Evolutionary conservation across 2,888 invertebrate genomes (phyloP), one percentile per base, ranked within the genome.

Genomic region (Platycheirus rosarum): DNA sequence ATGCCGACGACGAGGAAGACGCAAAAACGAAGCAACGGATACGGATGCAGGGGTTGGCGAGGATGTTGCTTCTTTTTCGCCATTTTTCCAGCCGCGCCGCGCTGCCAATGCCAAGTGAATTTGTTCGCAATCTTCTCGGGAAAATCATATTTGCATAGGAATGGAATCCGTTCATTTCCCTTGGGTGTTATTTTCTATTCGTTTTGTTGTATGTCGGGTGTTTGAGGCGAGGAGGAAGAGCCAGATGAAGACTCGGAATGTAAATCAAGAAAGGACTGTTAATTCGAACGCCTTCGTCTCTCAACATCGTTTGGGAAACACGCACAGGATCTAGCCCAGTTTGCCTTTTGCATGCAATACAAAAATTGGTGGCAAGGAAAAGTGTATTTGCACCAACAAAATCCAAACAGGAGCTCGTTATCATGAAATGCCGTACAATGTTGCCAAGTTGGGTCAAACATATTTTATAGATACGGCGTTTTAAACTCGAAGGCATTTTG

Each of bases 121-220:
- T 82, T 82, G 82, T 76, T 76, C 76, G 76, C 82, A 82, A 82
- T 82, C 82, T 82, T 82, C 82, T 82, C 66, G 71, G 68, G 11
- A 76, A 82, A 82, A 76, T 82, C 82, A 82, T 82, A 82, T 82
- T 82, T 82, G 76, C 82, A 82, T 82, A 82, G 82, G 82, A 82
- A 82, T 82, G 82, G 76, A 82, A 76, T 82, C 71, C 76, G 68
- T 76, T 76, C 82, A 76, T 76, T 82, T 76, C 82, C 82, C 82
- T 76, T 60, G 82, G 82, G 82, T 76, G 68, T 82, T 82, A 82
- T 82, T 76, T 75, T 82, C 76, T 63, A 44, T 76, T 49, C 66
- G 66, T 68, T 80, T 76, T 79, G 74, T 74, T 74, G 29, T 44
- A 42, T 29, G 48, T 44, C 16, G 29, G 2, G 23, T 6, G 29